Evolutionary conservation across 2,888 invertebrate species (phyloP).

Genomic region (Piscicola geometra): DNA sequence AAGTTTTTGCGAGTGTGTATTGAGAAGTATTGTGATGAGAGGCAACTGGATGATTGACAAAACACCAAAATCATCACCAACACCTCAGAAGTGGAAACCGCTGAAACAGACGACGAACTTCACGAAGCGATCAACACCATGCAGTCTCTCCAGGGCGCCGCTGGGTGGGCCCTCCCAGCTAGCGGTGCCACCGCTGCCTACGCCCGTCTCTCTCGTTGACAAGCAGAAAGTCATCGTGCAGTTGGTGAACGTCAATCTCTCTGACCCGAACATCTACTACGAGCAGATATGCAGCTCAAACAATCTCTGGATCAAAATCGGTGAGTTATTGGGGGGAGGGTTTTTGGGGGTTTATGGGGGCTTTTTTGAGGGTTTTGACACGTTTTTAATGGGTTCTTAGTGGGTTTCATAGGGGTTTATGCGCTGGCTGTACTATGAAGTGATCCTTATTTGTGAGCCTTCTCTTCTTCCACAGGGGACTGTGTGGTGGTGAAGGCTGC

Average conservation of each 20-base stretch:
- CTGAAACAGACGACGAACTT: background rate
- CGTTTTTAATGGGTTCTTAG: no score
- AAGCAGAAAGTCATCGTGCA: background rate
- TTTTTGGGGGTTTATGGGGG: no score
- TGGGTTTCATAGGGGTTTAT: background rate
- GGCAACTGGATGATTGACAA: no score
- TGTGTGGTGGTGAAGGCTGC: slow-evolving; percentile 84
- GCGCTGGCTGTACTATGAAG: background rate
- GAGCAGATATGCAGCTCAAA: slow-evolving; percentile 80
- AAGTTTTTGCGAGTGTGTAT: background rate
- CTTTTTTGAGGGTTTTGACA: no score
- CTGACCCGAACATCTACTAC: slow-evolving; percentile 65
- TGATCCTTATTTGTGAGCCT: background rate
- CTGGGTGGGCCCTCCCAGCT: no score
- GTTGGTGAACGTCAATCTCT: background rate
- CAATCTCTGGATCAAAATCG: slow-evolving; percentile 58
- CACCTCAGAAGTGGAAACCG: background rate
- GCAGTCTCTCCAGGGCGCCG: no score
- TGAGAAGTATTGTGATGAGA: background rate
- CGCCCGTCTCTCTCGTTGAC: background rate
- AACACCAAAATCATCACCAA: no score
- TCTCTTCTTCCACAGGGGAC: slow-evolving; percentile 63
- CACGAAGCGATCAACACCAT: background rate
- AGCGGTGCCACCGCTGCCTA: background rate
- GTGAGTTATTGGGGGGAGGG: no score